Evolutionary conservation across 2,888 invertebrate species (phyloP).

Genomic region (Tiphia femorata): DNA sequence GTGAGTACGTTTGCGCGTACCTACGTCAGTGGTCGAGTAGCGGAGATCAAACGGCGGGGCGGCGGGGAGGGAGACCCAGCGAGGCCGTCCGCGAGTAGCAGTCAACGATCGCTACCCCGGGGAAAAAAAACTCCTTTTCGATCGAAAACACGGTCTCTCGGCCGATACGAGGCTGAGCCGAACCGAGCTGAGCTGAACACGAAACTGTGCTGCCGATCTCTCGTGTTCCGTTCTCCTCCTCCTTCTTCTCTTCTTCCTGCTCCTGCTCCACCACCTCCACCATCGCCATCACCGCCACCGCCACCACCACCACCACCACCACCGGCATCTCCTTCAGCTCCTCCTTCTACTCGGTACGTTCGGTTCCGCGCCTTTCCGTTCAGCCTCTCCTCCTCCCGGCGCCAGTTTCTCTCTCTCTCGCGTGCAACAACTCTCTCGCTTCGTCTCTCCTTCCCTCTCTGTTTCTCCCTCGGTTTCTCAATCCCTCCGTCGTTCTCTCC

Average conservation of each 20-base stretch:
- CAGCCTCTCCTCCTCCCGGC: slow-evolving; percentile 40
- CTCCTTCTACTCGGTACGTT: slow-evolving; percentile 48
- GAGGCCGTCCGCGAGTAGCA: background rate
- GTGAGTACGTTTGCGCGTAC: no score
- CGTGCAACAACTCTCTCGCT: background rate
- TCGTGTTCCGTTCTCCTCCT: slow-evolving; percentile 56
- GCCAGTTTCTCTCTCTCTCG: slow-evolving; percentile 13
- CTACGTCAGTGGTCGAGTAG: no score
- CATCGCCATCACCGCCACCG: slow-evolving; percentile 16
- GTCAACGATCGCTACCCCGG: background rate
- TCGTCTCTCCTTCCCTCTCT: background rate
- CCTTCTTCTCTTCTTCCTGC: slow-evolving; percentile 36
- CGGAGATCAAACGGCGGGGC: no score
- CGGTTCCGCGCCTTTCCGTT: slow-evolving; percentile 54
- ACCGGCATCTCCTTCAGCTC: slow-evolving; percentile 42
- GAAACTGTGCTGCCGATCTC: slow-evolving; percentile 64
- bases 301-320: slow-evolving; percentile 35
- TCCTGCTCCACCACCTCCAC: slow-evolving; percentile 34
- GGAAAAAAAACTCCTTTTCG: slow-evolving; percentile 11
- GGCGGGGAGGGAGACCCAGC: background rate
- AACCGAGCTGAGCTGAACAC: slow-evolving; percentile 54
- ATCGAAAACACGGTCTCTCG: slow-evolving; percentile 29
- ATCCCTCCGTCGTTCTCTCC: no score
- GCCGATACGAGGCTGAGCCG: slow-evolving; percentile 48
- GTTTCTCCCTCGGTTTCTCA: background rate